phyloP scores from a whole-genome alignment of 1,140 invertebrate genomes.

The Conopomorpha cramerella region DNA sequence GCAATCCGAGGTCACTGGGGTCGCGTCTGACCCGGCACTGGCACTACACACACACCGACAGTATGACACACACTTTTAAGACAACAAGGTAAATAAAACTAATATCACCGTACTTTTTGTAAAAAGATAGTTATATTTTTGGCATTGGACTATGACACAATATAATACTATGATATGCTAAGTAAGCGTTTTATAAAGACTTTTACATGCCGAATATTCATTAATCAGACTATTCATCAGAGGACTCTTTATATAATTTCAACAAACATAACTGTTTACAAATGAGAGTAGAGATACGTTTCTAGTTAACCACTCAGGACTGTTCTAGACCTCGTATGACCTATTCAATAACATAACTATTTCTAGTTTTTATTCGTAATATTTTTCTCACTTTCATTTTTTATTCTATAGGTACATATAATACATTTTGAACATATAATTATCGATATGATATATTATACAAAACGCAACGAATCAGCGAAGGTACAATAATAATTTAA shows the following conservation, averaged over 20 bases:
- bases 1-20: no score
- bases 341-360: slow-evolving; percentile 55
- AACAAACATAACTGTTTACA: slow-evolving; percentile 59
- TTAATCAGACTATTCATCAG: slow-evolving; percentile 60
- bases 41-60: no score
- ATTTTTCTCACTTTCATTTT: slow-evolving; percentile 60
- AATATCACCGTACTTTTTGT: slow-evolving; percentile 54
- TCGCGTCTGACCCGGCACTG: no score
- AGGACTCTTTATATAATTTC: slow-evolving; percentile 59
- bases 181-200: slow-evolving; percentile 61
- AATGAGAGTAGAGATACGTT: slow-evolving; percentile 47
- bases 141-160: slow-evolving; percentile 61
- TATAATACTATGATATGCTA: slow-evolving; percentile 62
- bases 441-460: slow-evolving; percentile 59
- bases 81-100: slow-evolving; percentile 54
- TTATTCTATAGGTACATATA: slow-evolving; percentile 59
- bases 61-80: no score
- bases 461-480: slow-evolving; percentile 52
- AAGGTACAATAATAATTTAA: slow-evolving; percentile 48
- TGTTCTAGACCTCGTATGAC: slow-evolving; percentile 43
- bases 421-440: slow-evolving; percentile 60
- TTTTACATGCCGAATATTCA: slow-evolving; percentile 60
- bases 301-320: slow-evolving; percentile 37
- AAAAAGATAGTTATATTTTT: slow-evolving; percentile 63
- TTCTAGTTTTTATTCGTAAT: slow-evolving; percentile 55